Base-by-base conservation (phyloP, 2,113 vertebrate genomes). In the Muscicapa adusta region DNA sequence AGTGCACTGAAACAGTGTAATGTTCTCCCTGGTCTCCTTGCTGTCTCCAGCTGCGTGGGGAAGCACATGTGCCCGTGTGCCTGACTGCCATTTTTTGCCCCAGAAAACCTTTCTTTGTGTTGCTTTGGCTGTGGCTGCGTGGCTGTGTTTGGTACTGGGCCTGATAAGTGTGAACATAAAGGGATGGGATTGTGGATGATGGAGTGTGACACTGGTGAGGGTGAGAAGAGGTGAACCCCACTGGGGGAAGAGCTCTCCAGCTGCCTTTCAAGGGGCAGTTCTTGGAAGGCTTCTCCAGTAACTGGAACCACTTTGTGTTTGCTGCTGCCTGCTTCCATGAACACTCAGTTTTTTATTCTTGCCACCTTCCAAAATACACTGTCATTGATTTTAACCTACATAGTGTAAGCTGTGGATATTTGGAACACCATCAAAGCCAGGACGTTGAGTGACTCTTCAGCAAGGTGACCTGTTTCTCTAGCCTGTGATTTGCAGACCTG, bases 391-490 rank as follows among this genome's bases (percentile, higher is more conserved):
- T 88, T 94, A 95, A 85, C 91, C 67, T 94, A 91, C 61, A 86
- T 80, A 88, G 29, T 0, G 0, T 74, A 77, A 91, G 79, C 0
- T 0, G 18, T 42, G 75, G 79, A 23, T 84, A 81, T 93, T 85
- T 90, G 90, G 91, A 95, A 33, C 71, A 63, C 33, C 56, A 86
- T 90, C 68, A 57, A 78, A 94, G 72, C 47, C 85, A 65, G 63
- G 24, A 53, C 2, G 0, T 51, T 18, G 75, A 58, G 77, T 88
- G 77, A 88, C 80, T 66, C 25, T 54, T 88, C 12, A 61, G 61
- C 76, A 90, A 56, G 82, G 85, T 95, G 91, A 94, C 93, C 89
- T 2, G 25, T 80, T 95, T 96, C 53, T 95, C 40, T 43, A 18
- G 47, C 8, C 0, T 33, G 51, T 42, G 36, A 61, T 72, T 93